Base-by-base conservation (phyloP, 2,113 vertebrate species). In the Actenoides lindsayi region DNA sequence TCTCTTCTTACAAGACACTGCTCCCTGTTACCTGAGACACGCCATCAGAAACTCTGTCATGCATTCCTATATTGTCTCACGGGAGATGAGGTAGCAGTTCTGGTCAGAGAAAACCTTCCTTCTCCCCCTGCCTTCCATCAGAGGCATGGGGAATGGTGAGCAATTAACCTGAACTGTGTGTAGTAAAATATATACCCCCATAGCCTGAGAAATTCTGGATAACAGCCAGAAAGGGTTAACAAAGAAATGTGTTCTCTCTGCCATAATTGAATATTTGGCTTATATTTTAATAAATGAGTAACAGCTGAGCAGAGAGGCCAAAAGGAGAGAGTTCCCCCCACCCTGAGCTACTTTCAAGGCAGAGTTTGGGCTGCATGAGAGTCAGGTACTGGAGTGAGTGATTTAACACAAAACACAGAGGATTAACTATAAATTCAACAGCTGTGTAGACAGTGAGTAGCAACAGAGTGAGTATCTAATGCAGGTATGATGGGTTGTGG, bases 221-320 rank as follows among this genome's bases (percentile, higher is more conserved):
- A 51, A 76, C 48, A 67, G 73, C 89, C 90, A 93, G 89, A 83
- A 68, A 80, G 56, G 71, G 74, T 94, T 90, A 94, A 91, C 82
- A 83, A 89, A 65, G 56, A 91, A 87, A 87, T 10, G 16, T 81
- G 68, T 79, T 96, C 37, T 18, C 44, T 89, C 74, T 73, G 90
- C 62, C 7, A 11, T 54, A 89, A 83, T 64, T 94, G 74, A 93
- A 28, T 87, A 46, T 95, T 93, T 95, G 90, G 93, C 82, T 95
- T 96, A 33, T 90, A 57, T 84, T 94, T 78, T 87, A 81, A 94
- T 65, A 97, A 97, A 96, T 94, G 95, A 93, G 46, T 75, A 96
- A 91, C 96, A 96, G 95, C 94, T 97, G 96, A 97, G 82, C 84
- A 71, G 70, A 77, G 84, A 80, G 75, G 87, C 74, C 94, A 68